Base-by-base conservation (phyloP, 1,140 invertebrate species). In the Megalonaias nervosa region DNA sequence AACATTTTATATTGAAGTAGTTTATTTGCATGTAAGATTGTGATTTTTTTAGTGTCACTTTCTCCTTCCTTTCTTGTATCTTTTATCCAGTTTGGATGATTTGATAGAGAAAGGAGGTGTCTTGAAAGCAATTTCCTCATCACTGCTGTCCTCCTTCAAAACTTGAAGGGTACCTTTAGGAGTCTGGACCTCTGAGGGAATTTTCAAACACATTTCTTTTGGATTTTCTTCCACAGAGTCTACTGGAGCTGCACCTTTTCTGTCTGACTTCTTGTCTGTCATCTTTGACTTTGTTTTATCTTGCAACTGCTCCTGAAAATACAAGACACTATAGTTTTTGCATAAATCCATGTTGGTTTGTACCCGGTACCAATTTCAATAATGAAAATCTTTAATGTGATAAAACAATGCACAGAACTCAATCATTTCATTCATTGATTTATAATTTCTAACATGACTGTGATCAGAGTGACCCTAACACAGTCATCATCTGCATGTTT, bases 51-150 rank as follows among this genome's bases (percentile, higher is more conserved):
- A 48, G 11, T 6, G 38, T 48, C 38, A 48, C 38, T 48, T 48
- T 48, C 11, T 11, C 38, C 11, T 48, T 11, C 38, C 11, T 48
- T 48, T 11, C 11, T 48, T 6, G 6, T 48, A 48, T 11, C 6
- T 48, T 48, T 48, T 62, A 23, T 62, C 60, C 2, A 81, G 71
- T 66, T 81, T 81, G 4, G 80, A 81, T 4, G 80, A 81, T 65
- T 71, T 81, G 21, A 81, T 71, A 19, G 75, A 74, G 31, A 55
- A 48, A 14, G 80, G 80, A 3, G 80, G 80, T 1, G 80, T 81
- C 56, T 81, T 81, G 62, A 81, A 81, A 38, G 56, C 23, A 16
- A 81, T 81, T 26, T 81, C 80, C 4, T 77, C 75, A 31, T 81
- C 80, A 74, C 71, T 81, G 26, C 71, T 77, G 26, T 81, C 80